Base-by-base conservation (phyloP, 2,113 vertebrate species). In the Sprattus sprattus region DNA sequence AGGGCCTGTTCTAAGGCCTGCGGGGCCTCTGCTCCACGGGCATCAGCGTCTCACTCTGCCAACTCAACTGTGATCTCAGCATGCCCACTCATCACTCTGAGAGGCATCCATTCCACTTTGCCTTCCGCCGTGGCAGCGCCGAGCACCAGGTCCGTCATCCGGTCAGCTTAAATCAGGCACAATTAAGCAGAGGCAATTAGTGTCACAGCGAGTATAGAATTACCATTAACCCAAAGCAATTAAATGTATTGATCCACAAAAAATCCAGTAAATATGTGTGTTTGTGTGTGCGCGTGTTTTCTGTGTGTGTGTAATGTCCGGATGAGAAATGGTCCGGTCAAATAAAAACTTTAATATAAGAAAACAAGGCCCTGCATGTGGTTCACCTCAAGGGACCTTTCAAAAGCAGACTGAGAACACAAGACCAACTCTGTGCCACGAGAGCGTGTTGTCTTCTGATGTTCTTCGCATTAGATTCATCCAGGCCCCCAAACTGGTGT, bases 121-220 rank as follows among this genome's bases (percentile, higher is more conserved):
- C 28, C 71, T 16, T 32, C 71, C 15, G 71, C 71, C 71, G 15
- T 39, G 71, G 25, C 11, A 16, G 71, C 4, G 13, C 28, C 28
- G 15, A 78, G 28, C 71, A 16, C 71, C 32, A 78, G 71, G 71
- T 78, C 71, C 71, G 32, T 78, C 71, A 78, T 78, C 25, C 28
- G 88, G 20, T 85, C 86, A 88, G 44, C 82, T 86, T 89, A 28
- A 91, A 82, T 88, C 0, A 83, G 90, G 81, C 15, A 82, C 90
- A 90, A 90, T 93, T 89, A 91, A 91, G 83, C 4, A 60, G 82
- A 89, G 92, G 86, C 47, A 88, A 86, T 71, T 45, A 90, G 20
- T 75, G 10, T 60, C 85, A 87, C 60, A 2, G 87, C 89, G 91
- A 85, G 0, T 3, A 54, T 44, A 83, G 5, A 39, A 87, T 89